These are phyloP conservation scores for Ctenoplectra terminalis DNA, from an alignment of 1,140 invertebrate genomes.

Conservation along the genomic window DNA sequence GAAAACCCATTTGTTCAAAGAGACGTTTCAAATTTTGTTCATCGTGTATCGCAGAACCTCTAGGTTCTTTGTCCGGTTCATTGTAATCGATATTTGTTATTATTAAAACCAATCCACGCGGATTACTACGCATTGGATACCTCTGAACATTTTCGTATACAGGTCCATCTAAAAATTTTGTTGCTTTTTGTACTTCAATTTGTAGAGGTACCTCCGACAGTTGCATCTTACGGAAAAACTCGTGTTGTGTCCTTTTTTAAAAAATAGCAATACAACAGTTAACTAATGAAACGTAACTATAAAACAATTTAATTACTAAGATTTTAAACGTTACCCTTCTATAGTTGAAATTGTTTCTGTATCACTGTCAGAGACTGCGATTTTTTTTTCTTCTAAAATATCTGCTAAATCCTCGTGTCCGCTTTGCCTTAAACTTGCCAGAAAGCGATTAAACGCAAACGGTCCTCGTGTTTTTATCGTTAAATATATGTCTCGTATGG, in stretches of 20 bases:
- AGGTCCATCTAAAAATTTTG: conserved; percentile 72
- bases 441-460: conserved; percentile 69
- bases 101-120: conserved; percentile 84
- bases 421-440: conserved; percentile 66
- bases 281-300: neutral
- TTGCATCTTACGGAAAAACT: conserved; percentile 66
- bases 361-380: neutral
- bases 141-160: conserved; percentile 63
- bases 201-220: conserved; percentile 57
- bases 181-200: conserved; percentile 76
- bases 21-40: conserved; percentile 81
- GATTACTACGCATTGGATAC: conserved; percentile 83
- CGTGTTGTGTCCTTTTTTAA: conserved; percentile 55
- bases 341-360: neutral
- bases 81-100: conserved; percentile 84
- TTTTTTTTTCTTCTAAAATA: conserved; percentile 54
- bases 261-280: neutral
- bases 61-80: conserved; percentile 58
- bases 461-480: conserved; percentile 75
- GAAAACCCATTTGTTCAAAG: conserved; percentile 84
- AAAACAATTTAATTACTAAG: neutral
- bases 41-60: conserved; percentile 83
- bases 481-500: conserved; percentile 61
- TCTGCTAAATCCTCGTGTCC: conserved; percentile 64
- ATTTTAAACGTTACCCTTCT: conserved; percentile 2